A percentile compares a stretch with the other conserved stretches of the same genome.
Evolutionary conservation across 2,113 vertebrate species (phyloP).

Genomic region (Pristiophorus japonicus): DNA sequence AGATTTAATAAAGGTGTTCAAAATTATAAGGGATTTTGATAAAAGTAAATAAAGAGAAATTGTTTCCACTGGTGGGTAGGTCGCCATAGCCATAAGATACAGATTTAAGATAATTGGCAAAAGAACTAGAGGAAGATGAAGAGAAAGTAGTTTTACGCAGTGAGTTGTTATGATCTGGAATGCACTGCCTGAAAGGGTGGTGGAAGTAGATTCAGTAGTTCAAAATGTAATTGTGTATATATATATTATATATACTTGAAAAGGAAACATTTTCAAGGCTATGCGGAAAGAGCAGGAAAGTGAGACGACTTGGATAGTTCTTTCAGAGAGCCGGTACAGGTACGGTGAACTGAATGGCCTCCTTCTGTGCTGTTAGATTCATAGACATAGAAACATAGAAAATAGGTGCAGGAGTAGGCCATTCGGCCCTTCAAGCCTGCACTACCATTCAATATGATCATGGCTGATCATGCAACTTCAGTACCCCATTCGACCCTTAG

Average conservation of each 20-base stretch:
- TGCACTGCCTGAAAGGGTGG: not conserved
- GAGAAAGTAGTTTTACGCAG: not conserved
- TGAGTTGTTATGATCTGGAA: not conserved
- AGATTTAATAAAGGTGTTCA: not conserved
- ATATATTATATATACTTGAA: not conserved
- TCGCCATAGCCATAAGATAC: not conserved
- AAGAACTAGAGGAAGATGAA: not conserved
- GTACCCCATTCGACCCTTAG: not conserved
- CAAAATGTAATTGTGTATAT: no score
- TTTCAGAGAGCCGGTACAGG: not conserved
- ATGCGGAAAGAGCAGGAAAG: not conserved
- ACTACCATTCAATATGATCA: no score
- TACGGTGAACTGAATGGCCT: no score
- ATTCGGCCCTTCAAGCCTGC: no score
- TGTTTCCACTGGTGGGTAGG: not conserved
- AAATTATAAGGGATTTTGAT: not conserved
- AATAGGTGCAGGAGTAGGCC: no score
- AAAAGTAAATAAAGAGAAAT: not conserved
- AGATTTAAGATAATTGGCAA: not conserved
- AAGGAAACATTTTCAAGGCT: not conserved
- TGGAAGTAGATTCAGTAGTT: not conserved
- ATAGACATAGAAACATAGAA: no score
- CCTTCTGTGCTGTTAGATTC: not conserved
- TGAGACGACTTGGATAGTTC: not conserved
- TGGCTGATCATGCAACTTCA: no score